Conservation (phyloP, 2,888 invertebrate species). For the Mermis nigrescens region DNA sequence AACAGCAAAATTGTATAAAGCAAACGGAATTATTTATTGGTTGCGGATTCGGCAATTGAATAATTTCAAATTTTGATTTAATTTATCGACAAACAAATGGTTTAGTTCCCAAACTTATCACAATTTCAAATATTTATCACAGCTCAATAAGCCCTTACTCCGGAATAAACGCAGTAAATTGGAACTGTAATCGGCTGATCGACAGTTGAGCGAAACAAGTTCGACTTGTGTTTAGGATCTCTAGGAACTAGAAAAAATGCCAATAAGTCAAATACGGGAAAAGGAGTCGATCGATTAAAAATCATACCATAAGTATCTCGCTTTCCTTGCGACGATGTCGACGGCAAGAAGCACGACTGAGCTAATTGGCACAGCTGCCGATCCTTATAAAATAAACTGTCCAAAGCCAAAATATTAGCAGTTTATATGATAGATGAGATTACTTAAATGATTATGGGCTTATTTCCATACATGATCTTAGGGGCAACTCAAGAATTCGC, state of each 20-base stretch:
- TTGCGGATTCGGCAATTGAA: too few species aligned
- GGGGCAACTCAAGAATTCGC: too few species aligned
- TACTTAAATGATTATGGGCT: too few species aligned
- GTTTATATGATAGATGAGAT: too few species aligned
- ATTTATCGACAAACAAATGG: too few species aligned
- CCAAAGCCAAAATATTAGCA: too few species aligned
- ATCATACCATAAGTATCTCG: constrained; percentile 1
- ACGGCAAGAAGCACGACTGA: constrained; percentile 43
- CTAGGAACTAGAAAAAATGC: neutral
- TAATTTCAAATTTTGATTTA: too few species aligned
- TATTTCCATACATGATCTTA: neutral
- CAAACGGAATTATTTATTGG: too few species aligned
- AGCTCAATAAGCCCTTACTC: too few species aligned
- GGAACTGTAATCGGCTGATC: neutral
- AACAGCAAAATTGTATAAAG: too few species aligned
- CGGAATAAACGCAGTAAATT: constrained; percentile 1
- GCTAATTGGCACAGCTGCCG: constrained; percentile 22
- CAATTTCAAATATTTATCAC: too few species aligned
- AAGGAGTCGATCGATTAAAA: neutral
- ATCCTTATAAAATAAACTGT: constrained; percentile 22
- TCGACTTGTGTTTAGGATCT: neutral
- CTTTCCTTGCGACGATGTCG: neutral
- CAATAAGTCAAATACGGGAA: neutral
- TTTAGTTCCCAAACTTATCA: too few species aligned
- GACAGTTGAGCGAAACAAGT: neutral